Base-by-base conservation (phyloP, 2,113 vertebrate species). In the Chloebia gouldiae region DNA sequence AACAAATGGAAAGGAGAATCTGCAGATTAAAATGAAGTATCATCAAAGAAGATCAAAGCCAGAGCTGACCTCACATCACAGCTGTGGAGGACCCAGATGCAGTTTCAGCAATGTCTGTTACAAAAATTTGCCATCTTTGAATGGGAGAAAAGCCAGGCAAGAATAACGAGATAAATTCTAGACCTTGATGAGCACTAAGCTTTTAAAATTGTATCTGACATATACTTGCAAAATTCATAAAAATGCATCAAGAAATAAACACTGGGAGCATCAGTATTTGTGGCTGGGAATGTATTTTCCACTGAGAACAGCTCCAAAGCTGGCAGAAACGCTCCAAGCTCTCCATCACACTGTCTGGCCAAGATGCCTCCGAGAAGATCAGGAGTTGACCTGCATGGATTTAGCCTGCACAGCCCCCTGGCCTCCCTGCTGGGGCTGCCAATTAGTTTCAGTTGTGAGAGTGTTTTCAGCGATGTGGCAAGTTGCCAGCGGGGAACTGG, bases 391-490 rank as follows among this genome's bases (percentile, higher is more conserved):
- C 87, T 71, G 54, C 47, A 19, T 0, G 49, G 79, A 78, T 90
- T 89, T 14, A 78, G 60, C 27, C 92, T 81, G 66, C 49, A 21
- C 31, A 17, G 75, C 68, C 90, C 91, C 42, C 71, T 63, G 80
- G 88, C 56, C 77, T 91, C 68, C 73, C 93, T 93, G 68, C 51
- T 27, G 39, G 89, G 86, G 23, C 81, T 92, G 92, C 83, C 90
- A 82, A 69, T 83, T 86, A 84, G 15, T 45, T 54, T 59, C 83
- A 82, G 51, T 17, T 44, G 60, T 80, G 72, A 77, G 1, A 80
- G 39, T 19, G 31, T 88, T 94, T 90, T 57, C 92, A 68, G 39
- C 2, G 0, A 73, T 1, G 63, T 56, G 66, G 85, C 49, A 66
- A 86, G 51, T 16, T 42, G 59, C 78, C 68, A 30, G 15, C 0